These are phyloP conservation scores for Macrophya alboannulata DNA, from an alignment of 2,888 invertebrate species.

Conservation along the genomic window DNA sequence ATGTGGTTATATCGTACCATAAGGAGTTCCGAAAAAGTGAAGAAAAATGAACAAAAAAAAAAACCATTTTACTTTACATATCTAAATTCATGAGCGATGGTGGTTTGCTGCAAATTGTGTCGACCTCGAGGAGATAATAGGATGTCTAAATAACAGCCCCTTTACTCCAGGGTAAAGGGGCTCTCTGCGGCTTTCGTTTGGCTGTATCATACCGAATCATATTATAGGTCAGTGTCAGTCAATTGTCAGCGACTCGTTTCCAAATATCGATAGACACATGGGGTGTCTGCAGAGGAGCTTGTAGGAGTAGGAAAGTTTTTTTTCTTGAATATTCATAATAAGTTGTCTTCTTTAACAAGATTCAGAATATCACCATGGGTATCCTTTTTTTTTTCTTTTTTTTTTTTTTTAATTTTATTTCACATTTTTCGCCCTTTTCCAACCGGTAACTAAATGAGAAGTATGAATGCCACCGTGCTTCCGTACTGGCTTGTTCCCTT, in stretches of 20 bases:
- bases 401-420: slow-evolving; percentile 6
- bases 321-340: neutral
- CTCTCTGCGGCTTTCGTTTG: neutral
- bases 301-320: neutral
- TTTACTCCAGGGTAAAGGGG: neutral
- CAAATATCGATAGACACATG: neutral
- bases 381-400: neutral
- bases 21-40: neutral
- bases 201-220: neutral
- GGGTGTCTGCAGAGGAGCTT: neutral
- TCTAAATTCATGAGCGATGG: slow-evolving; percentile 17
- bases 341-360: slow-evolving; percentile 1
- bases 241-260: neutral
- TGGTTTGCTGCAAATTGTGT: slow-evolving; percentile 19
- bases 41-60: neutral
- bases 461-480: slow-evolving; percentile 37
- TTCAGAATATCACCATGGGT: neutral
- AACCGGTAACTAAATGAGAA: slow-evolving; percentile 48
- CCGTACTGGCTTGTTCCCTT: slow-evolving; percentile 41
- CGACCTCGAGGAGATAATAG: slow-evolving; percentile 15
- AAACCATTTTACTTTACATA: neutral
- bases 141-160: neutral
- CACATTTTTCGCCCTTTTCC: slow-evolving; percentile 22
- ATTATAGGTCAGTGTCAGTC: neutral
- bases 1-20: neutral